These are phyloP conservation scores for Leuciscus idus DNA, from an alignment of 2,113 vertebrate species.

Conservation along the genomic window DNA sequence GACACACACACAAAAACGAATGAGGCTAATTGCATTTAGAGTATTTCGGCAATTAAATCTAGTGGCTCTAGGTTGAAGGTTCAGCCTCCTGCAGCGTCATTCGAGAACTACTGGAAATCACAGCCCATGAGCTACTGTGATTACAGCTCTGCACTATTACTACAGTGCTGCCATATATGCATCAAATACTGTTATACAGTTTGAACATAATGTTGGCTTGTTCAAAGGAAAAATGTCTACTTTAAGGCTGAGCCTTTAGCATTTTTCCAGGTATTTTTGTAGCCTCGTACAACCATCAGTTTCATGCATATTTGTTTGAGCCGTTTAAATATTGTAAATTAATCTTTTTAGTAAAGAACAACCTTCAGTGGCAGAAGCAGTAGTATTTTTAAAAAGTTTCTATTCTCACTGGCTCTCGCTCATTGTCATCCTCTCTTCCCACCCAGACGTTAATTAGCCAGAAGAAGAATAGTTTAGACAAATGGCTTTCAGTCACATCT, in stretches of 20 bases:
- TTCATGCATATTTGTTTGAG: not conserved
- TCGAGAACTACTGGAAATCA: conserved; percentile 2
- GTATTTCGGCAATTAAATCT: conserved; percentile 2
- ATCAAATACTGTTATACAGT: not conserved
- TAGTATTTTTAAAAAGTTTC: not conserved
- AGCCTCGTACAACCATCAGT: not conserved
- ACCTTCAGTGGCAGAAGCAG: not conserved
- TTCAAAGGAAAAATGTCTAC: not conserved
- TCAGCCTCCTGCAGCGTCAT: not conserved
- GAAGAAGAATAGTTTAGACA: conserved; percentile 3
- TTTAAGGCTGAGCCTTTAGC: too few relatives aligned
- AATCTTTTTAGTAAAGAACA: not conserved
- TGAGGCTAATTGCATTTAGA: not conserved
- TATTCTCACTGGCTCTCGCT: not conserved
- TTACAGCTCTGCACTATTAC: not conserved
- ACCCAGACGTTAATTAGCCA: conserved; percentile 2
- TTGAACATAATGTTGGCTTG: not conserved
- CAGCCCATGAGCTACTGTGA: not conserved
- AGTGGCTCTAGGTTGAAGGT: not conserved
- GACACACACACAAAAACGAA: not conserved
- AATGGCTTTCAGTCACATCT: conserved; percentile 58
- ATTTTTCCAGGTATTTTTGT: too few relatives aligned
- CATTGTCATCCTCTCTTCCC: conserved; percentile 14
- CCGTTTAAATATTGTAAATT: not conserved
- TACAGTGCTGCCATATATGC: not conserved